These are phyloP conservation scores for Microcebus jonahi DNA, from an alignment of 2,113 vertebrate species.

Conservation along the genomic window DNA sequence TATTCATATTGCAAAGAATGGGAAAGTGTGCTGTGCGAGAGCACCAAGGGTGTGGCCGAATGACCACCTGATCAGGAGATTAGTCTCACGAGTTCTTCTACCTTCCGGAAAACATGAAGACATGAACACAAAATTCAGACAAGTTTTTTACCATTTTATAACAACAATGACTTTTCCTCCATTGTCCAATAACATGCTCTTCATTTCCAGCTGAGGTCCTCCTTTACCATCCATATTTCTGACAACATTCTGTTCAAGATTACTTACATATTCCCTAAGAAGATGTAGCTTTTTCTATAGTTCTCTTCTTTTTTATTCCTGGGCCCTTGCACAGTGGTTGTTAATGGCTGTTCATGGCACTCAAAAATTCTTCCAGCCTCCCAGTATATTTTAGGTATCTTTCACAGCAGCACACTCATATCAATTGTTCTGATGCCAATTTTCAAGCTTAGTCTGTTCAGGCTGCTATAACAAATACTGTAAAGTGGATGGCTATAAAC, in stretches of 20 bases:
- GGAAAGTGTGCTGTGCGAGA: neutral
- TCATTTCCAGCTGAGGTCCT: neutral
- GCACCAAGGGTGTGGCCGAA: neutral
- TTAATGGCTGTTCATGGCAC: neutral
- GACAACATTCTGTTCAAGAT: neutral
- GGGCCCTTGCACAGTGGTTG: neutral
- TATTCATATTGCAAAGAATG: neutral
- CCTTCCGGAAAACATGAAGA: neutral
- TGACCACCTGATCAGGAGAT: neutral
- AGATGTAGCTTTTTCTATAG: neutral
- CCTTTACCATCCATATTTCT: neutral
- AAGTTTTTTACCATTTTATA: neutral
- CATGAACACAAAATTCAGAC: neutral
- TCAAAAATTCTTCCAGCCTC: neutral
- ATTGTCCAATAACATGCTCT: neutral
- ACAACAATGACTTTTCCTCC: neutral
- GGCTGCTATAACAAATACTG: neutral
- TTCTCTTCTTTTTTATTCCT: neutral
- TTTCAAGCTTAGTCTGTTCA: neutral
- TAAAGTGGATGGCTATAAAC: neutral
- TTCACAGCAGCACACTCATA: neutral
- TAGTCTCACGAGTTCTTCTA: neutral
- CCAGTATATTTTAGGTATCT: neutral
- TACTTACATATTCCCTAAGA: neutral
- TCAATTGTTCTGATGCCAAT: neutral